Conservation (phyloP, 2,113 vertebrate species). For the Desmodus rotundus region DNA sequence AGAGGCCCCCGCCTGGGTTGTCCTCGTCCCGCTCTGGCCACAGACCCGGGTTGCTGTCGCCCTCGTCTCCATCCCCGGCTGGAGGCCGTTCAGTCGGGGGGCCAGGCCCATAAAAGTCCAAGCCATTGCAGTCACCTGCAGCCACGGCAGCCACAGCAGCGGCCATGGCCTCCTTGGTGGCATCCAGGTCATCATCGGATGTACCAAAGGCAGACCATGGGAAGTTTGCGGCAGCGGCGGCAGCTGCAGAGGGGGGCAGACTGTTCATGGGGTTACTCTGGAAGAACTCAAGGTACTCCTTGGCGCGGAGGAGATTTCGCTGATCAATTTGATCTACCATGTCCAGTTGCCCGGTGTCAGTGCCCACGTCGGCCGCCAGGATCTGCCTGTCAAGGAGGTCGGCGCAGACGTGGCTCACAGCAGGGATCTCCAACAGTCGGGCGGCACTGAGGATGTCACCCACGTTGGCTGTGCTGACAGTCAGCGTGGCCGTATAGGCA, state of each 20-base stretch:
- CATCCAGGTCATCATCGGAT: constrained; percentile 88
- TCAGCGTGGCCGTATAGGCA: constrained; percentile 97
- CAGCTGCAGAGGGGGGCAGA: constrained; percentile 72
- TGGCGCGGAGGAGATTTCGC: constrained; percentile 92
- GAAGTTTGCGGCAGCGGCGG: constrained; percentile 76
- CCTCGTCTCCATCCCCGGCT: constrained; percentile 76
- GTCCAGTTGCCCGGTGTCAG: constrained; percentile 82
- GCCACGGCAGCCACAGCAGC: constrained; percentile 51
- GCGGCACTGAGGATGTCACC: constrained; percentile 95
- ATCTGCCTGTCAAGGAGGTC: constrained; percentile 98
- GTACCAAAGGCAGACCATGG: constrained; percentile 80
- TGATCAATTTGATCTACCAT: constrained; percentile 86
- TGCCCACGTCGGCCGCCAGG: constrained; percentile 83
- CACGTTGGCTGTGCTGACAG: constrained; percentile 94
- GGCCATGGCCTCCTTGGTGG: constrained; percentile 85
- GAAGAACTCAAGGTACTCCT: constrained; percentile 98
- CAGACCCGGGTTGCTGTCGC: constrained; percentile 77
- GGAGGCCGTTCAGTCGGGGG: constrained; percentile 79
- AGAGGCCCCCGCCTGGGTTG: constrained; percentile 79
- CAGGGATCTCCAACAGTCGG: constrained; percentile 93
- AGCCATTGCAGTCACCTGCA: constrained; percentile 76
- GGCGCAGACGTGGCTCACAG: constrained; percentile 94
- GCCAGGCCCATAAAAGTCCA: constrained; percentile 81
- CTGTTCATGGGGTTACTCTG: constrained; percentile 89
- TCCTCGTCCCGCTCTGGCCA: constrained; percentile 83